These are phyloP conservation scores for Calyptommatus sinebrachiatus DNA, from an alignment of 2,113 vertebrate genomes.

Conservation along the genomic window DNA sequence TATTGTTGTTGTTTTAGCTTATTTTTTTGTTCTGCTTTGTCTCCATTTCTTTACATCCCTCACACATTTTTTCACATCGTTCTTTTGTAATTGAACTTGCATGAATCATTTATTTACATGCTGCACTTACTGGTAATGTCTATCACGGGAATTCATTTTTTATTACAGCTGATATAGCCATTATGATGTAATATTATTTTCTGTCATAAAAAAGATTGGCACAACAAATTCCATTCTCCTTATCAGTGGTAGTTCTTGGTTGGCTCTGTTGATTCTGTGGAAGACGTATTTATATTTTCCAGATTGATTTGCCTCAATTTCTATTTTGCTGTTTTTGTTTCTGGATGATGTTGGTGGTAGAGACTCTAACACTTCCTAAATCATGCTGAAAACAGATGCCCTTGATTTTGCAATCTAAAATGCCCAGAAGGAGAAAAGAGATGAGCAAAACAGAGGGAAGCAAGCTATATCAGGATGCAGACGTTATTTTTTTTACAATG, in stretches of 20 bases:
- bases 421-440: neutral
- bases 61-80: slow-evolving; percentile 58
- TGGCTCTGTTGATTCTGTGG: neutral
- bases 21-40: slow-evolving; percentile 41
- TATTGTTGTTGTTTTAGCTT: slow-evolving; percentile 46
- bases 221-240: slow-evolving; percentile 34
- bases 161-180: slow-evolving; percentile 57
- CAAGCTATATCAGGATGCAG: neutral
- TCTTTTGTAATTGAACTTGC: slow-evolving; percentile 62
- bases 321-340: neutral
- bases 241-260: neutral
- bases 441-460: neutral
- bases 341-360: neutral
- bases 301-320: neutral
- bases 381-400: neutral
- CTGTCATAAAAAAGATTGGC: slow-evolving; percentile 38
- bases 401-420: neutral
- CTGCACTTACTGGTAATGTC: slow-evolving; percentile 56
- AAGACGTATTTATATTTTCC: neutral
- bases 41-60: slow-evolving; percentile 60
- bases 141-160: slow-evolving; percentile 61
- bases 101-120: slow-evolving; percentile 63
- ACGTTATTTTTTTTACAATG: neutral
- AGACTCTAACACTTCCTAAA: neutral
- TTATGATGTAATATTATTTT: slow-evolving; percentile 57